Conservation (phyloP, 37 sponge, comb jelly and placozoan species). For the Geodia barretti region DNA sequence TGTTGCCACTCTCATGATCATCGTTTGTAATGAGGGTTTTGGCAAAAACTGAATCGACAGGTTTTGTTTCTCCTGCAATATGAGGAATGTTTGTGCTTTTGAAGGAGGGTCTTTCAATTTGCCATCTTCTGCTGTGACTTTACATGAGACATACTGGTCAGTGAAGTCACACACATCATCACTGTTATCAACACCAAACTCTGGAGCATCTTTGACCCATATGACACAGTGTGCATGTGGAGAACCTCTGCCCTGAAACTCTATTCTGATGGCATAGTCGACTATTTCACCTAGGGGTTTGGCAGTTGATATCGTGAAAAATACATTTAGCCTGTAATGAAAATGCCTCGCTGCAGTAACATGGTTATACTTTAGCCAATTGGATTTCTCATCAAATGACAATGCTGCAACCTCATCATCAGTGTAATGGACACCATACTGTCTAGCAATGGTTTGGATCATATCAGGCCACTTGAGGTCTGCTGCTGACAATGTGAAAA, state of each 20-base stretch:
- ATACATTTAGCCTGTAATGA: conserved; percentile 16
- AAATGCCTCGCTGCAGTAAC: conserved; percentile 39
- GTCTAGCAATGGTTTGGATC: conserved; percentile 37
- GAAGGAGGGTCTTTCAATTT: conserved; percentile 10
- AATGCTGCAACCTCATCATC: conserved; percentile 17
- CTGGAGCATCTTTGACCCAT: conserved; percentile 41
- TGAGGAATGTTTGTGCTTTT: conserved; percentile 13
- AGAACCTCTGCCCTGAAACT: conserved; percentile 41
- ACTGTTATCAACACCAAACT: background rate
- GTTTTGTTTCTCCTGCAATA: conserved; percentile 20
- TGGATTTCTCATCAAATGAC: conserved; percentile 8
- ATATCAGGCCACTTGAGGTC: conserved; percentile 52
- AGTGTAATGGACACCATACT: conserved; percentile 39
- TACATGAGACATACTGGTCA: conserved; percentile 11
- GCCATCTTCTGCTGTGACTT: background rate
- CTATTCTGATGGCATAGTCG: conserved; percentile 40
- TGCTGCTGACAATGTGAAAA: conserved; percentile 34
- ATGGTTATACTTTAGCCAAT: conserved; percentile 13
- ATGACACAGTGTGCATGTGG: conserved; percentile 37
- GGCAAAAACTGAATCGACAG: conserved; percentile 21
- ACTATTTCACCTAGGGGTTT: conserved; percentile 22
- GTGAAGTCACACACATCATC: conserved; percentile 17
- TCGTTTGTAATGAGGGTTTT: background rate
- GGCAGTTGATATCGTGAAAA: conserved; percentile 11
- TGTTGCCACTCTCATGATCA: background rate